A percentile compares a stretch with the other conserved stretches of the same genome.
phyloP scores from a whole-genome alignment of 2,888 invertebrate species.

The Syrphus vitripennis region DNA sequence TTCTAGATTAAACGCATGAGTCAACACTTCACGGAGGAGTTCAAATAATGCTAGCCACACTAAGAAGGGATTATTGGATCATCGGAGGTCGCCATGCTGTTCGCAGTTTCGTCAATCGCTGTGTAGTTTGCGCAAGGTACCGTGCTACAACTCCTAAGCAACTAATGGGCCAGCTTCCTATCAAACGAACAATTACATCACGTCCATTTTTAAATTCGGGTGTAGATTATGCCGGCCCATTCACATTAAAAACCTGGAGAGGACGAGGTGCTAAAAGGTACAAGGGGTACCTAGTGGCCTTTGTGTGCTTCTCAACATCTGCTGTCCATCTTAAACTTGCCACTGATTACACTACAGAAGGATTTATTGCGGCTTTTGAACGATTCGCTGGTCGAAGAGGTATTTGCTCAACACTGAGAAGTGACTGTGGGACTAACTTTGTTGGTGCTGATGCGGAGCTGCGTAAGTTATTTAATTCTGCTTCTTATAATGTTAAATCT shows the following conservation, averaged over 20 bases:
- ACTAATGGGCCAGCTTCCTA: slow-evolving; percentile 41
- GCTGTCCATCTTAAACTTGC: slow-evolving; percentile 41
- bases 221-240: slow-evolving; percentile 17
- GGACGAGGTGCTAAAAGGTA: slow-evolving; percentile 29
- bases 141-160: slow-evolving; percentile 20
- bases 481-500: slow-evolving; percentile 14
- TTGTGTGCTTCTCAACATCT: slow-evolving; percentile 36
- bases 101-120: slow-evolving; percentile 27
- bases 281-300: slow-evolving; percentile 21
- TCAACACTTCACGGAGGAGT: slow-evolving; percentile 45
- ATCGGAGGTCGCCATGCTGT: slow-evolving; percentile 30
- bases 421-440: slow-evolving; percentile 58
- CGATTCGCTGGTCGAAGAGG: slow-evolving; percentile 40
- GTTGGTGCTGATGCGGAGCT: slow-evolving; percentile 44
- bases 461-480: slow-evolving; percentile 9
- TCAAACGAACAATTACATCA: slow-evolving; percentile 27
- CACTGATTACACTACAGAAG: slow-evolving; percentile 41
- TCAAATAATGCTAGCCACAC: slow-evolving; percentile 43
- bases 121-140: slow-evolving; percentile 26
- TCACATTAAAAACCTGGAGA: slow-evolving; percentile 17
- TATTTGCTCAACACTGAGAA: slow-evolving; percentile 37
- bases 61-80: slow-evolving; percentile 49
- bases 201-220: slow-evolving; percentile 35
- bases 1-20: slow-evolving; percentile 33
- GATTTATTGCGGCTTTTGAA: slow-evolving; percentile 48